Base-by-base conservation (phyloP, 2,797 vertebrate species). In the Tympanoctomys barrerae region DNA sequence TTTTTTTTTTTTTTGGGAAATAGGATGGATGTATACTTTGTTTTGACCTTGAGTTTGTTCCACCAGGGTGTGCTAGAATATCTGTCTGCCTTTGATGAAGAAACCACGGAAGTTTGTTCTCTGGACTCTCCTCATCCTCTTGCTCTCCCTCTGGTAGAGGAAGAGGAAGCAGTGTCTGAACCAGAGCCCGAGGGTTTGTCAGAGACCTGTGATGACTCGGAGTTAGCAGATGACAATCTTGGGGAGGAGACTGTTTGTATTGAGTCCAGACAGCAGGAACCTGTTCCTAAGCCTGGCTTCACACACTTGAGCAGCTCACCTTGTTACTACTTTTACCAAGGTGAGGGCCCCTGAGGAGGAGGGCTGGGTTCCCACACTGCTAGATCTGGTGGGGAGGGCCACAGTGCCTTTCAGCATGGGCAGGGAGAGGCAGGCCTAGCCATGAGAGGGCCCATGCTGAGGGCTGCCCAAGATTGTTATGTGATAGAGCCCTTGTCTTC, bases 301-400 rank as follows among this genome's bases (percentile, higher is more conserved):
- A 94, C 97, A 85, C 98, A 92, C 96, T 95, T 97, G 61, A 98
- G 98, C 96, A 99, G 98, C 33, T 99, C 99, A 97, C 99, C 99
- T 31, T 99, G 99, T 98, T 99, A 99, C 97, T 99, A 99, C 98
- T 99, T 99, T 97, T 99, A 99, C 98, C 99, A 99, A 99, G 99
- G 99, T 99, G 89, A 94, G 98, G 96, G 68, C 13, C n/a, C 46
- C 80, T 24, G 77, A 96, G 87, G 54, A 91, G 0, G 0, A 73
- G 33, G 19, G 62, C n/a, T 28, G 26, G 52, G 61, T 49, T 87
- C 54, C 42, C 1, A 13, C 71, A 89, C 26, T 77, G 73, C 73
- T 77, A 1, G 78, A 18, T 66, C 83, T 52, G 78, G n/a, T 57
- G 49, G 19, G 1, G 77, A 52, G 64, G 59, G 19, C 73, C 9